phyloP scores from a whole-genome alignment of 2,888 invertebrate genomes.

The Blastobasis lacticolella region DNA sequence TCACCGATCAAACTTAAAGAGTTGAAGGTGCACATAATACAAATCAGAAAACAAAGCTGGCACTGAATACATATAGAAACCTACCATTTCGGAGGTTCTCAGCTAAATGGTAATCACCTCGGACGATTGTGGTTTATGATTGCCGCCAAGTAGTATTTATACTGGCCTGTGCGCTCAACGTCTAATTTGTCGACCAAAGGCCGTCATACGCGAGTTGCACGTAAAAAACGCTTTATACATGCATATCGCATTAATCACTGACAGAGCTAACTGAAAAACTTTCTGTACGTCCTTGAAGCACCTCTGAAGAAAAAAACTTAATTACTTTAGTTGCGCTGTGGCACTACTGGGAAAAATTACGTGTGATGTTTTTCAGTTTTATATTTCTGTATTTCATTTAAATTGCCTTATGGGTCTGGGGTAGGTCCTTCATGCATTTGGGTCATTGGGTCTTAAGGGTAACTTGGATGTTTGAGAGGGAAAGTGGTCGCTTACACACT shows the following conservation, averaged over 20 bases:
- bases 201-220: constrained; percentile 45
- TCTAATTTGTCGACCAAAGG: constrained; percentile 52
- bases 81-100: constrained; percentile 30
- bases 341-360: too few species aligned
- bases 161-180: constrained; percentile 37
- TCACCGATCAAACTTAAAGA: too few species aligned
- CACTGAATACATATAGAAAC: constrained; percentile 14
- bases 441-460: too few species aligned
- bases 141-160: constrained; percentile 44
- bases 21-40: too few species aligned
- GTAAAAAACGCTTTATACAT: constrained; percentile 29
- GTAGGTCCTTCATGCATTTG: too few species aligned
- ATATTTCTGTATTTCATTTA: too few species aligned
- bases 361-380: too few species aligned
- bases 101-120: constrained; percentile 27
- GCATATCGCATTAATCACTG: constrained; percentile 4
- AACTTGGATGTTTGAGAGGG: too few species aligned
- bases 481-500: too few species aligned
- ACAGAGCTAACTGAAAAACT: neutral
- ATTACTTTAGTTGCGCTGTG: too few species aligned
- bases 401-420: too few species aligned
- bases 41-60: neutral
- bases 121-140: constrained; percentile 44
- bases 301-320: too few species aligned
- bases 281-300: neutral